A percentile compares a stretch with the other conserved stretches of the same genome.
These are phyloP conservation scores for Dasyurus viverrinus DNA, from an alignment of 2,113 vertebrate genomes.

Conservation along the genomic window DNA sequence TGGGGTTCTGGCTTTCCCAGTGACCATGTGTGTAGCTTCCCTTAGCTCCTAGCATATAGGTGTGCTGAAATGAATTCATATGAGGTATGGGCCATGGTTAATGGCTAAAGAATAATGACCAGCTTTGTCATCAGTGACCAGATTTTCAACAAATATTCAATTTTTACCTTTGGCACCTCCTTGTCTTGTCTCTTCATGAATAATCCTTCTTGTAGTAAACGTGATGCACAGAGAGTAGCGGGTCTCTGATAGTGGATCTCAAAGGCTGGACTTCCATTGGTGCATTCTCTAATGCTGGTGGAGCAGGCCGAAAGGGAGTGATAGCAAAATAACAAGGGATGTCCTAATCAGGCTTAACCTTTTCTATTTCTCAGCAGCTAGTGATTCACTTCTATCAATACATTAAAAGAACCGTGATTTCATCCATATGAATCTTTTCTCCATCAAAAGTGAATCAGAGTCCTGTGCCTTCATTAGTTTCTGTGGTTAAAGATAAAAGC, in stretches of 20 bases:
- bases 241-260: not conserved
- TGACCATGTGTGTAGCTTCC: not conserved
- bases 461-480: not conserved
- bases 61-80: not conserved
- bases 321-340: not conserved
- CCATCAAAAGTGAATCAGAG: not conserved
- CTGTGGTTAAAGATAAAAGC: not conserved
- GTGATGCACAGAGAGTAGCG: not conserved
- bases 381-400: not conserved
- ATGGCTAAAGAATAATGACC: not conserved
- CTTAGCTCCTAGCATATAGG: not conserved
- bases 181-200: not conserved
- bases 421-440: not conserved
- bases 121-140: not conserved
- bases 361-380: not conserved
- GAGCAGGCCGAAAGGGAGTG: not conserved
- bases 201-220: fast-evolving
- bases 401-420: not conserved
- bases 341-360: not conserved
- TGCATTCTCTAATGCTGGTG: not conserved
- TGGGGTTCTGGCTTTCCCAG: not conserved
- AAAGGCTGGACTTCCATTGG: not conserved
- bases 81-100: not conserved
- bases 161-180: conserved; percentile 10
- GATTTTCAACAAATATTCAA: not conserved